Conservation (phyloP, 2,113 vertebrate genomes). For the Sialia sialis region DNA sequence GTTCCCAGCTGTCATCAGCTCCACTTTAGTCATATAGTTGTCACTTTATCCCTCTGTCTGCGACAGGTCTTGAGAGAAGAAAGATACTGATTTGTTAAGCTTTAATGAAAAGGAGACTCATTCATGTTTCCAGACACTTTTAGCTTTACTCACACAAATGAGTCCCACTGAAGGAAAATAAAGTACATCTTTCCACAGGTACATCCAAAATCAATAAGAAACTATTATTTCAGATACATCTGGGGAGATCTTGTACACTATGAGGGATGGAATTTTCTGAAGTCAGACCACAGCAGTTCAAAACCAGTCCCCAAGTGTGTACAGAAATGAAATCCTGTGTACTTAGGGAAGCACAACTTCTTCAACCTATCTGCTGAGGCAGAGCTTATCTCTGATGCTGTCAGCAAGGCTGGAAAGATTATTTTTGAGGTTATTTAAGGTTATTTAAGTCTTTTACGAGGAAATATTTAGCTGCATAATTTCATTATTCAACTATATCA, state of each 20-base stretch:
- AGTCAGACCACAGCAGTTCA: not conserved
- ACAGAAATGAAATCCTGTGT: not conserved
- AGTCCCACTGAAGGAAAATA: not conserved
- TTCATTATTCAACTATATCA: not conserved
- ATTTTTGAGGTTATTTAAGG: not conserved
- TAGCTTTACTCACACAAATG: not conserved
- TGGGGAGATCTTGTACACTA: not conserved
- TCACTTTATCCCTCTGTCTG: constrained; percentile 31
- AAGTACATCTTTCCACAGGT: not conserved
- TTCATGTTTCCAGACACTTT: not conserved
- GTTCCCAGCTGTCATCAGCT: constrained; percentile 44
- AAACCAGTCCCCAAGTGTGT: not conserved
- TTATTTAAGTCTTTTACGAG: not conserved
- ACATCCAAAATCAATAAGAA: not conserved
- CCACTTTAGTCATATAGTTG: not conserved
- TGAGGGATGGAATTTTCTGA: not conserved
- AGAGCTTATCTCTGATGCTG: not conserved
- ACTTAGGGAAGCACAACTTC: not conserved
- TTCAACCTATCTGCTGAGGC: not conserved
- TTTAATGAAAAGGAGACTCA: constrained; percentile 15
- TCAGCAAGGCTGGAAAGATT: not conserved
- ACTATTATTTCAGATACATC: not conserved
- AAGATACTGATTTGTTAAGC: not conserved
- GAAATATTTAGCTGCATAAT: not conserved
- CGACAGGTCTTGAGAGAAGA: not conserved